Evolutionary conservation across 2,888 invertebrate species (phyloP), one percentile per base, ranked within the genome.

Genomic region (Parnassius apollo): DNA sequence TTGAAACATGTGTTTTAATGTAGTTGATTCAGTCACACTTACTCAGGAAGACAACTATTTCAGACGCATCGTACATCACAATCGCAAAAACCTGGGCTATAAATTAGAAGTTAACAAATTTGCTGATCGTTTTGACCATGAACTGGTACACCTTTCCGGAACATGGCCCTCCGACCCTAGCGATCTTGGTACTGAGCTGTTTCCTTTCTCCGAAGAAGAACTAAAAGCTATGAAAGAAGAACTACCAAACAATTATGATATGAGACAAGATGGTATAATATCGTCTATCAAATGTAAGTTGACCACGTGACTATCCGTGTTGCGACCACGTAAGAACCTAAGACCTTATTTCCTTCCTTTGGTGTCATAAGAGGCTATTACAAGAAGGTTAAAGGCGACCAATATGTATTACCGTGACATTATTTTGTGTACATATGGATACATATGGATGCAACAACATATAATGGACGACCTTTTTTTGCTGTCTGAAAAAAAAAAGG

Each of bases 241-340:
- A 0, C 59, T 84, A 7, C 84, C 85, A 0, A 69, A 77, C 9
- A 69, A 70, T 18, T 78, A 72, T 2, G 85, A 85, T 35, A 59
- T 85, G 66, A 75, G 83, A 48, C 11, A 76, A 3, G 75, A 80
- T 45, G 85, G 85, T 1, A 59, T 68, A 46, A 70, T 85, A n/a
- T 72, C 75, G n/a, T 67, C 71, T 11, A 56, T 85, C 9, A 78
- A 80, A 68, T 68, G 85, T 84, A 71, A 57, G 67, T 45, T 25
- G 0, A 25, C 25, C 18, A 18, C 18, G 18, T 18, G 18, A 18
- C 18, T 18, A 18, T 18, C 18, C 3, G 25, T 25, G 25, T 25
- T 25, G 25, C 2, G 25, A 25, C 25, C 0, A 25, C 25, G 4
- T 0, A 25, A 25, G 25, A 2, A 25, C 25, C 25, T 7, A 3